These are phyloP conservation scores for Dasypolia templi DNA, from an alignment of 2,888 invertebrate species.

Conservation along the genomic window DNA sequence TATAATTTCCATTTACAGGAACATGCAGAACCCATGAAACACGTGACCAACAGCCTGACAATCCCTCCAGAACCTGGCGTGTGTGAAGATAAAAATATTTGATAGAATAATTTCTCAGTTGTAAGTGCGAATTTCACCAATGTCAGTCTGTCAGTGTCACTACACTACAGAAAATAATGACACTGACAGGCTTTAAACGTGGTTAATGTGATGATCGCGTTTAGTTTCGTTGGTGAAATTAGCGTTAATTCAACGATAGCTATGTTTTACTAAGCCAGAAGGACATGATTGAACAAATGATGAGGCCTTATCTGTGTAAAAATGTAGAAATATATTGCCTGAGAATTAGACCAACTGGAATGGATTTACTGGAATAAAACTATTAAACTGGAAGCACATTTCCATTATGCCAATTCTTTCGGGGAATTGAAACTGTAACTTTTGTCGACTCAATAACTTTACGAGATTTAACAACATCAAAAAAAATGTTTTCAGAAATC, in stretches of 20 bases:
- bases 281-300: neutral
- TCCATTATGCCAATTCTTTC: neutral
- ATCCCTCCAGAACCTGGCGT: slow-evolving; percentile 83
- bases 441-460: neutral
- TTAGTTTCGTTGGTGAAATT: too few relatives aligned
- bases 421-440: neutral
- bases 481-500: neutral
- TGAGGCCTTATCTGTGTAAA: neutral
- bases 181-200: too few relatives aligned
- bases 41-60: slow-evolving; percentile 76
- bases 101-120: slow-evolving; percentile 55
- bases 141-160: too few relatives aligned
- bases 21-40: slow-evolving; percentile 72
- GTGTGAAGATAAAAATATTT: slow-evolving; percentile 83
- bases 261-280: slow-evolving; percentile 31
- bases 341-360: too few relatives aligned
- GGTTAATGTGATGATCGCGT: too few relatives aligned
- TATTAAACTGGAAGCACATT: neutral
- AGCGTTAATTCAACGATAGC: neutral
- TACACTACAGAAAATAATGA: too few relatives aligned
- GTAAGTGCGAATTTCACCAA: too few relatives aligned
- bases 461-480: neutral
- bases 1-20: slow-evolving; percentile 71
- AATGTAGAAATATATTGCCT: neutral
- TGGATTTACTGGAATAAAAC: neutral